Percentiles rank a stretch among this genome's conserved stretches.
Conservation (phyloP, 2,888 invertebrate species). For the Nymphalis polychloros region DNA sequence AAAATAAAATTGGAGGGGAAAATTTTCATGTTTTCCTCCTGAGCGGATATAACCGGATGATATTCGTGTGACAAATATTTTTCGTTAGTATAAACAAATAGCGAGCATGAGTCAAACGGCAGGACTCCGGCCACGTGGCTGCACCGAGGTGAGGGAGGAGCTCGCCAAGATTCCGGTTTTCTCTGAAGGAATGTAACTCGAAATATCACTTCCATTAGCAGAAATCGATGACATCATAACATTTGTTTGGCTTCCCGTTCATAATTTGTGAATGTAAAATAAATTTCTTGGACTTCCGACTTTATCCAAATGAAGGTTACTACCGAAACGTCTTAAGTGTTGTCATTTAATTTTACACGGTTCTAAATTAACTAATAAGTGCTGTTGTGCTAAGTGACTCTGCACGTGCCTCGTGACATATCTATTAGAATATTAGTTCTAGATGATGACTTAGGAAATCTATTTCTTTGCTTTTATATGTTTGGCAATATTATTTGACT, state of each 20-base stretch:
- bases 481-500: background rate
- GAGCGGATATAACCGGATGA: conserved; percentile 16
- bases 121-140: conserved; percentile 50
- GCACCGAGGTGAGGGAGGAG: conserved; percentile 42
- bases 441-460: background rate
- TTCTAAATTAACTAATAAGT: background rate
- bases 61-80: conserved; percentile 36
- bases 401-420: background rate
- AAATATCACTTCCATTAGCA: conserved; percentile 49
- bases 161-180: conserved; percentile 61
- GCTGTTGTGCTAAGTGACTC: background rate
- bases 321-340: conserved; percentile 11
- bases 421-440: conserved; percentile 6
- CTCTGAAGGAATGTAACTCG: conserved; percentile 53
- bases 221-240: conserved; percentile 50
- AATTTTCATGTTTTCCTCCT: conserved; percentile 36
- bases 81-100: conserved; percentile 33
- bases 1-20: conserved; percentile 25
- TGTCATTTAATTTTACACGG: conserved; percentile 16
- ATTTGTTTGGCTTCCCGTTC: conserved; percentile 41
- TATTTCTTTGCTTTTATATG: background rate
- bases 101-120: conserved; percentile 49
- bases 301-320: conserved; percentile 26
- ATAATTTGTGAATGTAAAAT: conserved; percentile 22
- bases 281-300: conserved; percentile 37